Evolutionary conservation across 2,113 vertebrate genomes (phyloP).

Genomic region (Callospermophilus lateralis): DNA sequence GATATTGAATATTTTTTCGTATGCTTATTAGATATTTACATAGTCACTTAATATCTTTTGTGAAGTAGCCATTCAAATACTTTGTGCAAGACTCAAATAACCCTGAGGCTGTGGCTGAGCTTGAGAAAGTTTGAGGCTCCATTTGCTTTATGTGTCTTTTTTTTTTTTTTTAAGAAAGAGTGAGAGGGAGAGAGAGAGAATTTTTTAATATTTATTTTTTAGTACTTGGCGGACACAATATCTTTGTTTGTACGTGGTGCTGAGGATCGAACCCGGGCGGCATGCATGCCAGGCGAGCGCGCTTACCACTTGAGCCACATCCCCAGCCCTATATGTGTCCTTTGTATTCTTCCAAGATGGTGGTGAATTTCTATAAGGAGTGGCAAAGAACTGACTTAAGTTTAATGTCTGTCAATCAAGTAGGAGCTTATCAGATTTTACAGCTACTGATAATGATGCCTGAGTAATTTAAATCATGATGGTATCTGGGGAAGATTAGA

Average conservation of each 20-base stretch:
- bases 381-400: neutral
- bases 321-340: neutral
- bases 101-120: neutral
- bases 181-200: too few species aligned
- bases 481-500: neutral
- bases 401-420: neutral
- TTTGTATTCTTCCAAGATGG: neutral
- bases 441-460: neutral
- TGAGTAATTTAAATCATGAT: constrained; percentile 11
- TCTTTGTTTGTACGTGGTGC: too few species aligned
- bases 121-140: neutral
- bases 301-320: too few species aligned
- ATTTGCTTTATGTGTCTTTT: too few species aligned
- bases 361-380: neutral
- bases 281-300: too few species aligned
- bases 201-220: too few species aligned
- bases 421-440: constrained; percentile 12
- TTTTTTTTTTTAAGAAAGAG: too few species aligned
- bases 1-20: neutral
- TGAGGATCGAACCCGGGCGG: too few species aligned
- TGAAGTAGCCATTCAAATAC: neutral
- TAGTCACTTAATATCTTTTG: neutral
- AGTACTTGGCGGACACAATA: too few species aligned
- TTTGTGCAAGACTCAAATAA: neutral
- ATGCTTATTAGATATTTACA: neutral